Percentiles rank a stretch among this genome's conserved stretches.
phyloP scores from a whole-genome alignment of 1,140 invertebrate genomes.

The Neotoxoptera formosana region DNA sequence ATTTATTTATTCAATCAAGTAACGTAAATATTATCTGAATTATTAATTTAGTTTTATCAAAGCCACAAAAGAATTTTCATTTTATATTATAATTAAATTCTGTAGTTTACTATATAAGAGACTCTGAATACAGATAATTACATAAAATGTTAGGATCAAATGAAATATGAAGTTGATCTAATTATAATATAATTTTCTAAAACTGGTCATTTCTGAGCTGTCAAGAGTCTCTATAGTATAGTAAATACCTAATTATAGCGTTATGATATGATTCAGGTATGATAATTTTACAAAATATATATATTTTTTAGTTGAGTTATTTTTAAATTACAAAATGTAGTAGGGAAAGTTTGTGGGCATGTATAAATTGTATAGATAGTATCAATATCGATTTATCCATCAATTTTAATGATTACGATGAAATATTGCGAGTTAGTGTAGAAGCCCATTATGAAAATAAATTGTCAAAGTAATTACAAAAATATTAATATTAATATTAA shows the following conservation, averaged over 20 bases:
- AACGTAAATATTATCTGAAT: neutral
- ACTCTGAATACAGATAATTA: neutral
- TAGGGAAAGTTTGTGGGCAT: neutral
- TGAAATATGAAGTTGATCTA: neutral
- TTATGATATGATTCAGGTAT: neutral
- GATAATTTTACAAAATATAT: neutral
- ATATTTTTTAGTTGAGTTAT: neutral
- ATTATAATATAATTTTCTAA: neutral
- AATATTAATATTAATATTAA: slow-evolving; percentile 3
- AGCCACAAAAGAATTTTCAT: neutral
- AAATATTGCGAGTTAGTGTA: neutral
- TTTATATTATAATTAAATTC: neutral
- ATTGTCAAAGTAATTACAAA: neutral
- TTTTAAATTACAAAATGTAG: neutral
- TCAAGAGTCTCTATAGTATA: neutral
- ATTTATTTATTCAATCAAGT: neutral
- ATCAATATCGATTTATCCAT: neutral
- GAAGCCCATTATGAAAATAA: neutral
- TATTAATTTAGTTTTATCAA: neutral
- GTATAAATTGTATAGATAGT: neutral
- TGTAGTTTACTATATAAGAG: neutral
- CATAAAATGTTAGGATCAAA: neutral
- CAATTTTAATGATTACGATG: neutral
- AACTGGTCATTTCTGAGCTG: neutral
- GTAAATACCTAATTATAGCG: neutral